Base-by-base conservation (phyloP, 2,888 invertebrate genomes). In the Plebejus melissa region DNA sequence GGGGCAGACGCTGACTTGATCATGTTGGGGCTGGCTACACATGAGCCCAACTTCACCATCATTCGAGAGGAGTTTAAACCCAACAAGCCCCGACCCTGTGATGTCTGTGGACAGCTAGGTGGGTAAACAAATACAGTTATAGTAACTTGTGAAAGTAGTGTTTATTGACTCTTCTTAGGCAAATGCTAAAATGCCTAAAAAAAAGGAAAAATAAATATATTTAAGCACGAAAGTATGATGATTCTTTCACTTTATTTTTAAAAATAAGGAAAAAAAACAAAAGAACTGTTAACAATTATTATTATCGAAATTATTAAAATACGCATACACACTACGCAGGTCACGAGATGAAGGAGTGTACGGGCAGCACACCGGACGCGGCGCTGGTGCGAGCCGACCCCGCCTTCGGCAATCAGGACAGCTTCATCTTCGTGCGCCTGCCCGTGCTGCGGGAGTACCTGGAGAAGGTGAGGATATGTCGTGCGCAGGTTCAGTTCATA, bases 1-100 rank as follows among this genome's bases (percentile, higher is more conserved):
- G 99, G 99, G 70, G 99, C 99, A 0, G 99, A 99, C 90, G 99
- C 99, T 2, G 99, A 99, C 94, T 95, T 99, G 76, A 99, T 99
- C 83, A 99, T 99, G 99, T 93, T 99, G 86, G 99, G 99, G 9
- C 94, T 99, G 78, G 99, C 99, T 0, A 99, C 99, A 0, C 99
- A 99, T 87, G 99, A 99, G 91, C 98, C 98, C 0, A 98, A 99
- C 94, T 99, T 99, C 88, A 99, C 99, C 22, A 99, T 99, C 82
- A 99, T 99, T 84, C 92, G 99, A 41, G 99, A 99, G 91, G 99
- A 99, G 94, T 99, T 99, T 90, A 97, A 99, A 83, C 99, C 99
- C 0, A 99, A 99, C 88, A 97, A 99, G 87, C 98, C 98, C 0
- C 95, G 96, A 79, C 98, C 99, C 0, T 99, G 99, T 87, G 99